Conservation (phyloP, 1,140 invertebrate species). For the Hylaeus anthracinus region DNA sequence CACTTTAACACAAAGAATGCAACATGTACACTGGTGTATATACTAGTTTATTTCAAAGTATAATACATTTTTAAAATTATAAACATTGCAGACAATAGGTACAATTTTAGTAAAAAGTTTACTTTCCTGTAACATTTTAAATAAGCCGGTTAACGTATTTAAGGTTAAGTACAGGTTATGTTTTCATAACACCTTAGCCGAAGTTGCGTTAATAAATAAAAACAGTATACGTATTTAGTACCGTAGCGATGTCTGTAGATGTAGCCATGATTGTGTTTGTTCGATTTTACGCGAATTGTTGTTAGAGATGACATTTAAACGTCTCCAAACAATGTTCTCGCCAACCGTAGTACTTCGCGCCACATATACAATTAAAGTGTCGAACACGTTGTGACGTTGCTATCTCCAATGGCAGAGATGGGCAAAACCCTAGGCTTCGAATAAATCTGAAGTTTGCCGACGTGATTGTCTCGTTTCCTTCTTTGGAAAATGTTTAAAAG, state of each 20-base stretch:
- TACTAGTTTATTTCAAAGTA: constrained; percentile 24
- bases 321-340: not conserved
- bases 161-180: constrained; percentile 19
- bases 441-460: too few species aligned
- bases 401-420: too few species aligned
- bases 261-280: constrained; percentile 64
- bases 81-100: not conserved
- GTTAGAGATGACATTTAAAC: constrained; percentile 46
- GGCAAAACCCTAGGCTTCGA: too few species aligned
- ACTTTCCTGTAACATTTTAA: not conserved
- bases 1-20: not conserved
- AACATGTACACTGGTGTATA: not conserved
- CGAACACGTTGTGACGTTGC: not conserved
- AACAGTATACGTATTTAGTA: constrained; percentile 49
- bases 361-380: not conserved
- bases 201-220: constrained; percentile 14
- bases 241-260: constrained; percentile 71
- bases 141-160: not conserved
- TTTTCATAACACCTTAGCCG: not conserved
- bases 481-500: too few species aligned
- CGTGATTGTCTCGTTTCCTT: too few species aligned
- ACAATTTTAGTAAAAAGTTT: not conserved
- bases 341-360: not conserved
- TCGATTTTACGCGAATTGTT: constrained; percentile 15
- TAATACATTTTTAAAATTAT: not conserved